Evolutionary conservation across 2,113 vertebrate species (phyloP).

Genomic region (Lamprologus callipterus): DNA sequence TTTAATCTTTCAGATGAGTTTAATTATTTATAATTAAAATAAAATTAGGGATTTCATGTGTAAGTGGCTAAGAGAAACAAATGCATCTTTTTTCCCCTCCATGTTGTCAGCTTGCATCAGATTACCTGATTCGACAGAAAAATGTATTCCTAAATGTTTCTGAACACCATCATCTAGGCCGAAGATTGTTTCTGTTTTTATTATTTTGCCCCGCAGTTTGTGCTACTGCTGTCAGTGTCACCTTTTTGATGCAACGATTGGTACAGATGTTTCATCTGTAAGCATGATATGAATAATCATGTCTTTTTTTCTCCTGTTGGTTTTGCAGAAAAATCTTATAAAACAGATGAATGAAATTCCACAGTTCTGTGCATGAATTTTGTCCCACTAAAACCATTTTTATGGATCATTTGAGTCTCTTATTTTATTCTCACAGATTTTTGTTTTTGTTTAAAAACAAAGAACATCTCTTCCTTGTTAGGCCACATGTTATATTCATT

Average conservation of each 20-base stretch:
- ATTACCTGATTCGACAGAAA: neutral
- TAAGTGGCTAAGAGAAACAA: neutral
- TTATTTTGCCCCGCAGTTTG: neutral
- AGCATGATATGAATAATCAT: neutral
- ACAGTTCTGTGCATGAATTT: neutral
- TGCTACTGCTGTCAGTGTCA: neutral
- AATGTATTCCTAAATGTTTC: neutral
- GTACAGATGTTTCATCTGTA: neutral
- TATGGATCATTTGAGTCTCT: neutral
- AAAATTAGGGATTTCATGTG: neutral
- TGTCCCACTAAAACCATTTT: neutral
- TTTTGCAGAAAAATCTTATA: neutral
- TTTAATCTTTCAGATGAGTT: constrained; percentile 29
- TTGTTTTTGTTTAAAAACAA: neutral
- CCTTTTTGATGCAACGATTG: neutral
- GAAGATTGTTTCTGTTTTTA: neutral
- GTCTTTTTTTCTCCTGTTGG: neutral
- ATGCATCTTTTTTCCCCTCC: neutral
- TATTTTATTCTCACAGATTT: neutral
- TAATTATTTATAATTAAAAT: constrained; percentile 44
- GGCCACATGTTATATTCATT: neutral
- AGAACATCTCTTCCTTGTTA: neutral
- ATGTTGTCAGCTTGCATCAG: neutral
- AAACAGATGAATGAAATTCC: neutral
- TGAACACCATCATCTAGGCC: neutral